These are phyloP conservation scores for Streblospio benedicti DNA, from an alignment of 1,140 invertebrate genomes.

Conservation along the genomic window DNA sequence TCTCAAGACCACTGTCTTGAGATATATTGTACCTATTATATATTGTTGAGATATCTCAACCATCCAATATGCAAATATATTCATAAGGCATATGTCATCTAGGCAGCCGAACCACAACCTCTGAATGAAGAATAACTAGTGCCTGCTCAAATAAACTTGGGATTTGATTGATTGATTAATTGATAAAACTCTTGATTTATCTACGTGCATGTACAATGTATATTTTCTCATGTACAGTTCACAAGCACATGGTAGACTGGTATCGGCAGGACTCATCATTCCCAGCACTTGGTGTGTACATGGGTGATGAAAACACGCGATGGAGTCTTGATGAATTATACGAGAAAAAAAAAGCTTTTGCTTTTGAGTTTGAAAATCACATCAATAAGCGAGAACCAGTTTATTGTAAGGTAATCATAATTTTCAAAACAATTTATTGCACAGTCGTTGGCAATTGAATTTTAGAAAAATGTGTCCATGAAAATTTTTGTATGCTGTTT, in stretches of 20 bases:
- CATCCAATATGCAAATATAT: too few relatives aligned
- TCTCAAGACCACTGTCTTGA: too few relatives aligned
- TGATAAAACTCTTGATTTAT: background rate
- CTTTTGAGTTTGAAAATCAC: constrained; percentile 27
- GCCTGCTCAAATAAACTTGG: too few relatives aligned
- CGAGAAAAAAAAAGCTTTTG: constrained; percentile 30
- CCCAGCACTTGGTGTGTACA: constrained; percentile 32
- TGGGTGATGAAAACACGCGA: constrained; percentile 26
- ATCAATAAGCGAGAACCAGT: constrained; percentile 31
- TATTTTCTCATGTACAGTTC: constrained; percentile 27
- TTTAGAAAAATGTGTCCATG: too few relatives aligned
- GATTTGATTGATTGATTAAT: background rate
- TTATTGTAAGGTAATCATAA: constrained; percentile 31
- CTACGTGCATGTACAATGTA: constrained; percentile 28
- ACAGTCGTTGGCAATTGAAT: too few relatives aligned
- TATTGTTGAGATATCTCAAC: too few relatives aligned
- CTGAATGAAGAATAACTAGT: too few relatives aligned
- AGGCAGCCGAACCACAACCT: too few relatives aligned
- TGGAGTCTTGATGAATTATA: constrained; percentile 35
- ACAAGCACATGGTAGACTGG: constrained; percentile 6
- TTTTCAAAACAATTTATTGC: background rate
- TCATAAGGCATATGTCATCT: too few relatives aligned
- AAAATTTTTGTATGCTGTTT: background rate
- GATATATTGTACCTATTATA: too few relatives aligned
- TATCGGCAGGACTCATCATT: constrained; percentile 16